Base-by-base conservation (phyloP, 2,113 vertebrate genomes). In the Callaeas wilsoni region DNA sequence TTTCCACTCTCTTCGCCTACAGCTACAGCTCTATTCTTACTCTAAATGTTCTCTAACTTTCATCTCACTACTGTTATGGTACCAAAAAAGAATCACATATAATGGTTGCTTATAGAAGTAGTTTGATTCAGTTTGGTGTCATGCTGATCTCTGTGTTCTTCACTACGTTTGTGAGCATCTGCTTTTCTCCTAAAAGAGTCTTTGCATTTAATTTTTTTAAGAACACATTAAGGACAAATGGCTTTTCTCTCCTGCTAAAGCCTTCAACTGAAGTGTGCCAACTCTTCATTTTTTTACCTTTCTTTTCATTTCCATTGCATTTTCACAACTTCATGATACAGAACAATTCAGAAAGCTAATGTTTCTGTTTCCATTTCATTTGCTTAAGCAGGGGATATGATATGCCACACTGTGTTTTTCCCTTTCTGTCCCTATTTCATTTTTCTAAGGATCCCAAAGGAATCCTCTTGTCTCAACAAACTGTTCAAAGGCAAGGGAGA, bases 211-310 rank as follows among this genome's bases (percentile, higher is more conserved):
- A 19, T 23, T 39, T 92, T 90, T 88, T 67, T 10, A 50, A 73
- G 62, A 76, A 11, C 7, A 41, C 2, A 3, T 86, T 44, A 39
- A 57, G n/a, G 16, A 55, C 9, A 25, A 19, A 27, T 0, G 1
- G 5, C 35, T 80, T 86, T 90, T 39, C 41, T 33, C 13, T 84
- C n/a, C 27, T 53, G 21, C 19, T 44, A 32, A 6, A 73, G 3
- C 7, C 75, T 79, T 41, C 22, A 60, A n/a, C 14, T 46, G 41
- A 74, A 23, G 9, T 42, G 17, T 27, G 46, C 35, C 29, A 77
- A 8, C 27, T 60, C 17, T 83, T 41, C 29, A 13, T 74, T 76
- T 69, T 86, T 8, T n/a, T 69, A 39, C 14, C 21, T 73, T 56
- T 86, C n/a, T 57, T 84, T 74, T 33, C 0, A 70, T 30, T 81